Evolutionary conservation across 2,113 vertebrate genomes (phyloP), one percentile per base, ranked within the genome.

Genomic region (Rostratula benghalensis): DNA sequence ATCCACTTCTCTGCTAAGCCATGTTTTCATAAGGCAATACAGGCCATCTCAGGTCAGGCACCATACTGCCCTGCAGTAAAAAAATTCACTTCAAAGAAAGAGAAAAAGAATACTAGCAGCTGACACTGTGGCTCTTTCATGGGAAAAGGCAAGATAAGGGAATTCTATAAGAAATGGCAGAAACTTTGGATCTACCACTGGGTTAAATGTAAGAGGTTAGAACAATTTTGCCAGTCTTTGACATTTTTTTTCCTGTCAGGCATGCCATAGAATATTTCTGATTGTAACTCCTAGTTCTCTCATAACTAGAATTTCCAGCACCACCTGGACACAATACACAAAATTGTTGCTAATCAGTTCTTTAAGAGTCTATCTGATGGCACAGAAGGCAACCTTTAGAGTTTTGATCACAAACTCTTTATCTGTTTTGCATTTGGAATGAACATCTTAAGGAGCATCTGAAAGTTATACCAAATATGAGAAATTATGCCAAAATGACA

Each of bases 341-440:
- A 59, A 95, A 90, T 3, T 35, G 73, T 88, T 92, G 23, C 13
- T 90, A 87, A 80, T 69, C 85, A 50, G 20, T 30, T 83, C 10
- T 82, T 93, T 87, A 86, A 80, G 57, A 30, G 2, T 61, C 10
- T 54, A 59, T 48, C 45, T 91, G 56, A 92, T 77, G 67, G 95
- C 43, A 90, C 2, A 48, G 37, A 37, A 95, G 35, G 56, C 46
- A 74, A 64, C 20, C 12, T 86, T 94, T 59, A 80, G 74, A 81
- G 4, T 37, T 64, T 94, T 90, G 70, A 90, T 97, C 59, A 91
- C 78, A 91, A 94, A 91, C 91, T 94, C 51, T 89, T 56, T 60
- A 63, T 90, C 51, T 83, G 13, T 85, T 97, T 95, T 8, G 5
- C 7, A 48, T 95, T 86, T 96, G 51, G 95, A 97, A 96, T 73